These are phyloP conservation scores for Microtus montanus DNA, from an alignment of 2,113 vertebrate species.

Conservation along the genomic window DNA sequence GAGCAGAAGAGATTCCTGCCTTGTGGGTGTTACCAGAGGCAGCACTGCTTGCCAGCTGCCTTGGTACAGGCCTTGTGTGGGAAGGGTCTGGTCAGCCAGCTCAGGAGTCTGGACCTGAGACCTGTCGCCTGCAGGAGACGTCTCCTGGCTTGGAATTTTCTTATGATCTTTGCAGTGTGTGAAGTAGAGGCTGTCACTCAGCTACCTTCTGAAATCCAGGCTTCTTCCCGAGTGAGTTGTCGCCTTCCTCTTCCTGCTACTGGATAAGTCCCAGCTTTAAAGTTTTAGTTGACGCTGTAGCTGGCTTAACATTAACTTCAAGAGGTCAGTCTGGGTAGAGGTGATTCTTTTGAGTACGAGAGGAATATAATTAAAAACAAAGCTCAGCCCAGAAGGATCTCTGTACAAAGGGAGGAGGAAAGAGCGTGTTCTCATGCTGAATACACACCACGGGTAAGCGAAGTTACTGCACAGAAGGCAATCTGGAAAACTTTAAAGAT, in stretches of 20 bases:
- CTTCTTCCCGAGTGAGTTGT: neutral
- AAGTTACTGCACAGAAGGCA: neutral
- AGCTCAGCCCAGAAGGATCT: neutral
- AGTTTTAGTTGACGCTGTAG: constrained; percentile 36
- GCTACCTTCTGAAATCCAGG: neutral
- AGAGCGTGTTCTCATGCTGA: constrained; percentile 20
- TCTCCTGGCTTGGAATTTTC: neutral
- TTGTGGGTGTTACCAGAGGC: neutral
- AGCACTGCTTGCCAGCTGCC: neutral
- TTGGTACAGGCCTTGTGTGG: neutral
- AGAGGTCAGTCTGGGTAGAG: constrained; percentile 28
- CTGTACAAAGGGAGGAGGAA: neutral
- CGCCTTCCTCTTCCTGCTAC: neutral
- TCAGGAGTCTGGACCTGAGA: neutral
- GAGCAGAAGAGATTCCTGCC: neutral
- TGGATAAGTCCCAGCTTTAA: neutral
- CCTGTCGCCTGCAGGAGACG: neutral
- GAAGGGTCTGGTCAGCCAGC: neutral
- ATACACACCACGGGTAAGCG: neutral
- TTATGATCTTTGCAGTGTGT: neutral
- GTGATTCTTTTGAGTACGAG: neutral
- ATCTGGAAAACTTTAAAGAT: neutral
- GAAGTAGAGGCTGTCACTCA: neutral
- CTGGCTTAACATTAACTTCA: constrained; percentile 28
- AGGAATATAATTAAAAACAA: constrained; percentile 12